phyloP scores from a whole-genome alignment of 2,113 vertebrate genomes.

The Ahaetulla prasina region DNA sequence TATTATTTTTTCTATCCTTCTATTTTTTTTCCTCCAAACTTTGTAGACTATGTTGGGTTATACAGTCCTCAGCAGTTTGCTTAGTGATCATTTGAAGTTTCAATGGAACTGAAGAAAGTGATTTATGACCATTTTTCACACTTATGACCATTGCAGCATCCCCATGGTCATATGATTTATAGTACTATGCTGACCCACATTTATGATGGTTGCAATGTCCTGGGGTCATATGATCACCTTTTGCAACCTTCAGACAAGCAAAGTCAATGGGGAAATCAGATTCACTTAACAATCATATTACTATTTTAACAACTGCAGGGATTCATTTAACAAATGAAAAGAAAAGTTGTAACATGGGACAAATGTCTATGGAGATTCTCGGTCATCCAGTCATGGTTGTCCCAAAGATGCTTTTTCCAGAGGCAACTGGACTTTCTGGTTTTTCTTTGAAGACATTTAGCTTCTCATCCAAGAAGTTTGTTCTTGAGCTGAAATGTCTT shows the following conservation, averaged over 20 bases:
- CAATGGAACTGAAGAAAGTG: not conserved
- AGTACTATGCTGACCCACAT: not conserved
- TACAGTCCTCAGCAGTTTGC: not conserved
- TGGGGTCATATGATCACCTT: not conserved
- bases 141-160: not conserved
- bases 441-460: too few species aligned
- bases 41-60: not conserved
- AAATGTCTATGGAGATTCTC: too few species aligned
- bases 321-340: not conserved
- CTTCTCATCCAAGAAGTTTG: too few species aligned
- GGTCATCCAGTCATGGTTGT: too few species aligned
- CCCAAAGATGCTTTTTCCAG: too few species aligned
- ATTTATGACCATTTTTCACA: not conserved
- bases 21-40: not conserved
- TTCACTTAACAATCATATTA: not conserved
- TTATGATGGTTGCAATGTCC: not conserved
- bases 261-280: not conserved
- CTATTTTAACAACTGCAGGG: not conserved
- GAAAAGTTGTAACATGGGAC: too few species aligned
- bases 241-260: not conserved
- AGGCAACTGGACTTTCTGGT: too few species aligned
- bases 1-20: not conserved
- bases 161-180: not conserved
- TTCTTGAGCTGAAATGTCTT: too few species aligned
- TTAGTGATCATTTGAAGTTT: not conserved